Conservation (phyloP, 2,888 invertebrate genomes). For the Blastobasis adustella region DNA sequence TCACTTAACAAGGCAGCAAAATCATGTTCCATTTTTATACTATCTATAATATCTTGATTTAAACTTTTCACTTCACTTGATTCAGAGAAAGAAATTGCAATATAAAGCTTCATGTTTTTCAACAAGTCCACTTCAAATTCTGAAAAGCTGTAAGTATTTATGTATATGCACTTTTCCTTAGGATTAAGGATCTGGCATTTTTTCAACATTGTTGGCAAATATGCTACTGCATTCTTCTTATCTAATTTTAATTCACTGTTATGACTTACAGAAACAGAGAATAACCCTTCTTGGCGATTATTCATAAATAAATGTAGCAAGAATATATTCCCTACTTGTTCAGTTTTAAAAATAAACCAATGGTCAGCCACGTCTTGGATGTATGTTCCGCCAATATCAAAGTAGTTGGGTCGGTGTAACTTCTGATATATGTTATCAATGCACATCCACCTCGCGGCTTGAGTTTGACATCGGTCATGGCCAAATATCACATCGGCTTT, state of each 20-base stretch:
- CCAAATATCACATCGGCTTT: slow-evolving; percentile 36
- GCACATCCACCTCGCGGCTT: slow-evolving; percentile 47
- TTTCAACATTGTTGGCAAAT: slow-evolving; percentile 30
- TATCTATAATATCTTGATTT: slow-evolving; percentile 23
- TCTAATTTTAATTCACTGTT: slow-evolving; percentile 33
- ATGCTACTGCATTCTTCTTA: slow-evolving; percentile 34
- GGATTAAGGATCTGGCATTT: slow-evolving; percentile 30
- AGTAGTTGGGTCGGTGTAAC: slow-evolving; percentile 47
- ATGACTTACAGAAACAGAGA: slow-evolving; percentile 35
- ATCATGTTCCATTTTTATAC: slow-evolving; percentile 40
- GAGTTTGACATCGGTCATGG: slow-evolving; percentile 41
- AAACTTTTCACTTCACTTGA: slow-evolving; percentile 16
- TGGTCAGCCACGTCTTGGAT: slow-evolving; percentile 44
- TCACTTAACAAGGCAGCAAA: slow-evolving; percentile 41
- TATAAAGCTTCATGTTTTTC: slow-evolving; percentile 42
- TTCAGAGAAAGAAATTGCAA: slow-evolving; percentile 34
- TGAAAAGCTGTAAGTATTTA: slow-evolving; percentile 50
- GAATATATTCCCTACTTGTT: slow-evolving; percentile 38
- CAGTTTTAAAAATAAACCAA: slow-evolving; percentile 51
- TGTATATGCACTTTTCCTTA: slow-evolving; percentile 25
- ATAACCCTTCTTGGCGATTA: slow-evolving; percentile 36
- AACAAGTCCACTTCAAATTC: slow-evolving; percentile 46
- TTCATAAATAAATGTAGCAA: slow-evolving; percentile 52
- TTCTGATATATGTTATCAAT: slow-evolving; percentile 48
- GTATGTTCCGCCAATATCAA: slow-evolving; percentile 59